A percentile compares a stretch with the other conserved stretches of the same genome.
These are phyloP conservation scores for Eristalis tenax DNA, from an alignment of 2,888 invertebrate species.

Conservation along the genomic window DNA sequence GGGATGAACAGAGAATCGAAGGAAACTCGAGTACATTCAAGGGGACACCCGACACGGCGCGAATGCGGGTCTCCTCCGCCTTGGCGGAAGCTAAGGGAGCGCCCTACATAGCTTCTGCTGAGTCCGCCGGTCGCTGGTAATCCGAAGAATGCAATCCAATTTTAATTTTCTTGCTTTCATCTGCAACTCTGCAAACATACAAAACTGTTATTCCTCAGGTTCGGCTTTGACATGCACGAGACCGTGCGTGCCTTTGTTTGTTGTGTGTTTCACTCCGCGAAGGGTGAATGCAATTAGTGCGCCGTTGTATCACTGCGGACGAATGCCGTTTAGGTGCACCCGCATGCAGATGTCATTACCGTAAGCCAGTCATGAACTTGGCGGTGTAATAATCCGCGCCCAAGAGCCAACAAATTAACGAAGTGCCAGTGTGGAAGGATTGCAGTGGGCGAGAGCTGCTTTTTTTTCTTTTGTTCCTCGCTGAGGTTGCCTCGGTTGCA, in stretches of 20 bases:
- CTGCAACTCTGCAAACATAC: not conserved
- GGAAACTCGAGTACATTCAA: not conserved
- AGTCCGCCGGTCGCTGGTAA: not conserved
- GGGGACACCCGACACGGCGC: not conserved
- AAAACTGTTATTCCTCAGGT: not conserved
- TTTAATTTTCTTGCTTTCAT: slow-evolving; percentile 1
- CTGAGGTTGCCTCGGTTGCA: slow-evolving; percentile 6
- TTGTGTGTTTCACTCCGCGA: not conserved
- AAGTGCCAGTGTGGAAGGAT: slow-evolving; percentile 15
- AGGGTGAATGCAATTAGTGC: slow-evolving; percentile 54
- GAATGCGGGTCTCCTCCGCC: not conserved
- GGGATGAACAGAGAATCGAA: slow-evolving; percentile 20
- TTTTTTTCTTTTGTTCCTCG: not conserved
- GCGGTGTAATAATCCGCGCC: slow-evolving; percentile 13
- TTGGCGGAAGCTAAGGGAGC: not conserved
- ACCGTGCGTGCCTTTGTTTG: not conserved
- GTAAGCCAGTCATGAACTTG: slow-evolving; percentile 61
- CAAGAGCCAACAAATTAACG: slow-evolving; percentile 33
- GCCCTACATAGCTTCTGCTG: not conserved
- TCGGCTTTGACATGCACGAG: slow-evolving; percentile 10
- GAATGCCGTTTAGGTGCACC: slow-evolving; percentile 16
- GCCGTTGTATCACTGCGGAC: slow-evolving; percentile 16
- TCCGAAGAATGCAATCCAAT: slow-evolving; percentile 4
- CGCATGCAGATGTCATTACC: slow-evolving; percentile 43
- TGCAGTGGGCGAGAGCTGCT: slow-evolving; percentile 22